phyloP scores from a whole-genome alignment of 2,113 vertebrate genomes.

The Bettongia penicillata region DNA sequence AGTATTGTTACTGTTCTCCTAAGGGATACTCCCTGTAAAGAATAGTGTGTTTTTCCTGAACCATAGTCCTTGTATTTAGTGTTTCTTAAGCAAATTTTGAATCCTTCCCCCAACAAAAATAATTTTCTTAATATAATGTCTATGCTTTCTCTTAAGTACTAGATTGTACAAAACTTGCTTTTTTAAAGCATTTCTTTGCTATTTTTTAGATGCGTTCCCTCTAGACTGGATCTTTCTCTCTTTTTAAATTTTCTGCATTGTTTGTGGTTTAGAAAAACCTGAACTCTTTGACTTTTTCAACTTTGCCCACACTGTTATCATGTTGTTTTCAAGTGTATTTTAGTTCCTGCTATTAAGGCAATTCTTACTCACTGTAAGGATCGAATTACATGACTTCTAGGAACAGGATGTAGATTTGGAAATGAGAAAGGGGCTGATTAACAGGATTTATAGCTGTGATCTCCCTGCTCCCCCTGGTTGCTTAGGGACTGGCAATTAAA shows the following conservation, averaged over 20 bases:
- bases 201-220: neutral
- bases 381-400: conserved; percentile 3
- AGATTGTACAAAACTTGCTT: neutral
- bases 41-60: neutral
- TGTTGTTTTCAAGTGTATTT: conserved; percentile 25
- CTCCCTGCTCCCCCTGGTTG: neutral
- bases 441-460: neutral
- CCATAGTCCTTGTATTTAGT: neutral
- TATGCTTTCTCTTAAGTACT: neutral
- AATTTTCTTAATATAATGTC: neutral
- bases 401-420: neutral
- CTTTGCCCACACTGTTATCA: conserved; percentile 6
- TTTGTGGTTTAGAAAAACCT: conserved; percentile 20
- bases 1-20: neutral
- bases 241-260: neutral
- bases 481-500: neutral
- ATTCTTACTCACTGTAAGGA: neutral
- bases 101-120: neutral
- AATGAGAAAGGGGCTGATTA: neutral
- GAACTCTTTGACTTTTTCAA: conserved; percentile 28
- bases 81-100: neutral
- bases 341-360: conserved; percentile 23
- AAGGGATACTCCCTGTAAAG: neutral
- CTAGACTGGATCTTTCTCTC: neutral
- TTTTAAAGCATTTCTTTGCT: neutral